Conservation (phyloP, 2,888 invertebrate species). For the Dasypogon diadema region DNA sequence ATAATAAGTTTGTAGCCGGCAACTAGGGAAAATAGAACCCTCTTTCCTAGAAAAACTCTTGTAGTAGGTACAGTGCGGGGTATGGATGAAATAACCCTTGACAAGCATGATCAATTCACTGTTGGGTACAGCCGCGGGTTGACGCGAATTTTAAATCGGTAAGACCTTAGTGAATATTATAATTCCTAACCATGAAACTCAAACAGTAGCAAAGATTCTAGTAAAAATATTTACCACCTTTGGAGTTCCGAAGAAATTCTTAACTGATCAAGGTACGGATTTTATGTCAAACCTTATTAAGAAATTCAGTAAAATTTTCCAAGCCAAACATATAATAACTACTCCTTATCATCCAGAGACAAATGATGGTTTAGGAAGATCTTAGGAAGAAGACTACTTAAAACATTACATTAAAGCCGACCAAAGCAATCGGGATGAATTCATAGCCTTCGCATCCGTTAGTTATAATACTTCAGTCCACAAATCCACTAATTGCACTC, state of each 20-base stretch:
- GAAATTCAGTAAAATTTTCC: constrained; percentile 59
- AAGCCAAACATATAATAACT: constrained; percentile 60
- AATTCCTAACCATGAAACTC: constrained; percentile 61
- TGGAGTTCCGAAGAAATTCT: constrained; percentile 39
- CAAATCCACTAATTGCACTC: constrained; percentile 14
- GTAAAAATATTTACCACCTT: constrained; percentile 10
- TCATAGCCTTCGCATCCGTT: constrained; percentile 24
- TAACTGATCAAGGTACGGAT: constrained; percentile 52
- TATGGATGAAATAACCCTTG: too few species aligned
- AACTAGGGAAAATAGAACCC: too few species aligned
- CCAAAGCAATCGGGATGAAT: constrained; percentile 20
- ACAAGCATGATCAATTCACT: too few species aligned
- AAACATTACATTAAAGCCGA: constrained; percentile 58
- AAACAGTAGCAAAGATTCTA: constrained; percentile 59
- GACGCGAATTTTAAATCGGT: too few species aligned
- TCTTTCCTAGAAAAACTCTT: too few species aligned
- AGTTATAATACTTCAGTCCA: constrained; percentile 42
- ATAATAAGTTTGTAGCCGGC: too few species aligned
- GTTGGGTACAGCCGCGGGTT: too few species aligned
- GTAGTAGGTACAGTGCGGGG: too few species aligned
- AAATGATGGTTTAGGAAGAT: constrained; percentile 60
- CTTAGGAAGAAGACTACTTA: constrained; percentile 61
- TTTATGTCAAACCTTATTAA: constrained; percentile 59
- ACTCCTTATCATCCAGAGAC: constrained; percentile 59
- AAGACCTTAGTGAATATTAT: neutral